Evolutionary conservation across 2,113 vertebrate species (phyloP), one percentile per base, ranked within the genome.

Genomic region (Halcyon senegalensis): DNA sequence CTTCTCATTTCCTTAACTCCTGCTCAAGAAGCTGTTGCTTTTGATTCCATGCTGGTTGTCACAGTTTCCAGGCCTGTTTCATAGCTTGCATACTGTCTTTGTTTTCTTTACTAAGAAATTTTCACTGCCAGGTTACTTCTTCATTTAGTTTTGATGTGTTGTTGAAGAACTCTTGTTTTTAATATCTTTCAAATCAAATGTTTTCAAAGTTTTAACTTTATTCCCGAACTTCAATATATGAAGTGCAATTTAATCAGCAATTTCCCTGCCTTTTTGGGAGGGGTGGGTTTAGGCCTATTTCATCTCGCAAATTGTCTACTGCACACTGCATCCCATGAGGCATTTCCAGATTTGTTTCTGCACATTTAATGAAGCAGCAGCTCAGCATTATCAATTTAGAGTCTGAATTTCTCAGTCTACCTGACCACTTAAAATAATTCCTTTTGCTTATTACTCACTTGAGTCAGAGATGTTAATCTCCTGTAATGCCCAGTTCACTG

Each of bases 331-430:
- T 85, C 67, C 27, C 25, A 17, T 35, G 27, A 69, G 70, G n/a
- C 27, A 17, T 93, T 76, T 85, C 58, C 39, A 88, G 58, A 63
- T 90, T 64, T 9, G 15, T 60, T 94, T 94, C 78, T 94, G 70
- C 41, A 69, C 30, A 16, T 41, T 35, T 91, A 43, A 39, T n/a
- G 73, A 90, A 80, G 35, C 48, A 89, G 55, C 50, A 70, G 35
- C 30, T 91, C 63, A 88, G 48, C 37, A 11, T 85, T 95, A 85
- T 53, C 68, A 43, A 2, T 58, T 69, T 41, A 51, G 48, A 63
- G 13, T 44, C 16, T 64, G 82, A 83, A 55, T 73, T 90, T 58
- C 37, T 94, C 59, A 37, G 6, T 56, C 59, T 75, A 35, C 74
- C 30, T 84, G 58, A 55, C n/a, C 78, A 5, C 27, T 75, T 79